Conservation (phyloP, 2,113 vertebrate species). For the Damaliscus lunatus region DNA sequence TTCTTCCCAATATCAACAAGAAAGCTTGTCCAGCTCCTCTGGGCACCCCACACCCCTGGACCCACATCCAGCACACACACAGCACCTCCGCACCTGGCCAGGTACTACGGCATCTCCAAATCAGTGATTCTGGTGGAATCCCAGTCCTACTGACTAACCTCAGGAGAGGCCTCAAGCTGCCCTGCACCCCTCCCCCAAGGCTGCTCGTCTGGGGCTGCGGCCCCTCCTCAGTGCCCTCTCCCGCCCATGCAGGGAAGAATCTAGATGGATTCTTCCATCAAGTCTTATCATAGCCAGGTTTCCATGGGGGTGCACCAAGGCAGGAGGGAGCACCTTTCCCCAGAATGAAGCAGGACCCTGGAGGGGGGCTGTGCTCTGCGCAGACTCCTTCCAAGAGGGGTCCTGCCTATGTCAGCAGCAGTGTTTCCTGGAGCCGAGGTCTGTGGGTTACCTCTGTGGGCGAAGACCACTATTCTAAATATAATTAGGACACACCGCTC, state of each 20-base stretch:
- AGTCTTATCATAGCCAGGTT: background rate
- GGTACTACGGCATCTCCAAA: rapidly evolving
- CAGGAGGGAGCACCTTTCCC: background rate
- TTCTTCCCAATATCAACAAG: background rate
- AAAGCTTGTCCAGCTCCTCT: background rate
- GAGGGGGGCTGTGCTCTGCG: background rate
- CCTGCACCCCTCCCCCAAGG: background rate
- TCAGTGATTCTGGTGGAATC: background rate
- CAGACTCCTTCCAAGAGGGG: no score
- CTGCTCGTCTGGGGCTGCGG: rapidly evolving
- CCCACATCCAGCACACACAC: no score
- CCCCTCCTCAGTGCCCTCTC: background rate
- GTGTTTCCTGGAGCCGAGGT: background rate
- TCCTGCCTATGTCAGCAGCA: background rate
- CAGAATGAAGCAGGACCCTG: background rate
- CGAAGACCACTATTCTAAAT: background rate
- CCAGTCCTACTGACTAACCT: background rate
- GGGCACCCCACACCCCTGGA: background rate
- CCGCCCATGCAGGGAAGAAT: rapidly evolving
- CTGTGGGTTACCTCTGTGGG: background rate
- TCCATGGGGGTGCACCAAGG: background rate
- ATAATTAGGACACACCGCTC: rapidly evolving
- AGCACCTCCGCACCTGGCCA: background rate
- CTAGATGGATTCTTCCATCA: background rate
- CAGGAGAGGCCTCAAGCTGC: background rate